Base-by-base conservation (phyloP, 1,140 invertebrate species). In the Pteromalus puparum region DNA sequence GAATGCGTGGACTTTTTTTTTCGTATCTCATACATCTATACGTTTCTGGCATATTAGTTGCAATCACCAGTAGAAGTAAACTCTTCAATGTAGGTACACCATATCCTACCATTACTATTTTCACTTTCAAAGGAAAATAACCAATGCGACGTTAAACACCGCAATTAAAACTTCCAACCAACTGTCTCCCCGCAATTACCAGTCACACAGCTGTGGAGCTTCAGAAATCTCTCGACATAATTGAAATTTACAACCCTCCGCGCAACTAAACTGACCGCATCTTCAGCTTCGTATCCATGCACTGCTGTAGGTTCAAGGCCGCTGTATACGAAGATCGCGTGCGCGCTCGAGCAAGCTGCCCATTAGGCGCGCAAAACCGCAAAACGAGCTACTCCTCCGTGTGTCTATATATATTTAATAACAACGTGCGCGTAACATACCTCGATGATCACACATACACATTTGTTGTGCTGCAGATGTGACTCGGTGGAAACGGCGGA, bases 401-500 rank as follows among this genome's bases (percentile, higher is more conserved):
- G 5, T 61, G 7, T 42, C 38, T 42, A 42, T 42, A 42, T 42
- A 42, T 42, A 42, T 42, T 7, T 61, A 61, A 61, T 61, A 61
- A 61, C 53, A 61, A 21, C 53, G 46, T 42, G 38, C 10, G 38
- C 10, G 38, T 48, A 48, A 48, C 46, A 48, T 48, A 48, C 46
- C 46, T 18, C 13, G 13, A 48, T 18, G 46, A 48, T 48, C 46
- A 34, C 24, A 61, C 7, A 7, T 6, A 18, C 48, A 0, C 73
- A n/a, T n/a, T 2, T 34, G 42, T 30, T 18, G 26, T 81, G 42
- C 85, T 81, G 42, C 85, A 93, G 92, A 92, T 99, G 98, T 92
- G 98, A 99, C 91, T 98, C 97, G 18, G 95, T 98, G 26, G 96
- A 98, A 89, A 99, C 98, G 9, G 98, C 98, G 0, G 94, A 96